Percentiles rank a stretch among this genome's conserved stretches.
Conservation (phyloP, 2,113 vertebrate species). For the Larimichthys crocea region DNA sequence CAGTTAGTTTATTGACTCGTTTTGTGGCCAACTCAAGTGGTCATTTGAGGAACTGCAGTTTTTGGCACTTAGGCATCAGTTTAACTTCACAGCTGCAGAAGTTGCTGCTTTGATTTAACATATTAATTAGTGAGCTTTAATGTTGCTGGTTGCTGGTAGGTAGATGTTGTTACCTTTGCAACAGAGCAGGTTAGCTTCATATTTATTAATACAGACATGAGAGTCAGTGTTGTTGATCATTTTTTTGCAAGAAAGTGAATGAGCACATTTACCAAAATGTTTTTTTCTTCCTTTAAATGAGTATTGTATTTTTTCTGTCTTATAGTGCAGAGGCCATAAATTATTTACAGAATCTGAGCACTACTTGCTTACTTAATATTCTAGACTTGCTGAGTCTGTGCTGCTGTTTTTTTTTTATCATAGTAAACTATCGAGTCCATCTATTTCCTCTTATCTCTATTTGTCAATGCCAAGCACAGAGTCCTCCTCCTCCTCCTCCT, state of each 20-base stretch:
- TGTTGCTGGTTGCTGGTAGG: neutral
- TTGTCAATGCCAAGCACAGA: conserved; percentile 34
- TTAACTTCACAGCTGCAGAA: no score
- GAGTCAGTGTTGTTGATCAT: neutral
- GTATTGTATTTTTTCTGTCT: neutral
- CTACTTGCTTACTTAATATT: conserved; percentile 10
- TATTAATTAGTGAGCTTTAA: neutral
- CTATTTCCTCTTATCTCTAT: conserved; percentile 35
- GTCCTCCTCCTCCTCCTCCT: neutral
- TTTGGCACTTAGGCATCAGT: no score
- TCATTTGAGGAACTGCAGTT: no score
- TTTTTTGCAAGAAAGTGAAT: neutral
- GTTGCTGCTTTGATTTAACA: no score
- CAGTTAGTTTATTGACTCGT: neutral
- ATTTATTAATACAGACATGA: neutral
- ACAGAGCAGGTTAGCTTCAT: neutral
- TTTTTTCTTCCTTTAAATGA: neutral
- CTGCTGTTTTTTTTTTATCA: conserved; percentile 17
- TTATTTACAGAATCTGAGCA: neutral
- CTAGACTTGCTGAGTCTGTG: neutral
- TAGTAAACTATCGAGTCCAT: conserved; percentile 28
- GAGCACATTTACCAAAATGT: neutral
- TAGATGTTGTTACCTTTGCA: neutral
- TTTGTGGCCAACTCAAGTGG: no score
- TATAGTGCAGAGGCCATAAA: neutral